Base-by-base conservation (phyloP, 2,113 vertebrate species). In the Pygoscelis adeliae region DNA sequence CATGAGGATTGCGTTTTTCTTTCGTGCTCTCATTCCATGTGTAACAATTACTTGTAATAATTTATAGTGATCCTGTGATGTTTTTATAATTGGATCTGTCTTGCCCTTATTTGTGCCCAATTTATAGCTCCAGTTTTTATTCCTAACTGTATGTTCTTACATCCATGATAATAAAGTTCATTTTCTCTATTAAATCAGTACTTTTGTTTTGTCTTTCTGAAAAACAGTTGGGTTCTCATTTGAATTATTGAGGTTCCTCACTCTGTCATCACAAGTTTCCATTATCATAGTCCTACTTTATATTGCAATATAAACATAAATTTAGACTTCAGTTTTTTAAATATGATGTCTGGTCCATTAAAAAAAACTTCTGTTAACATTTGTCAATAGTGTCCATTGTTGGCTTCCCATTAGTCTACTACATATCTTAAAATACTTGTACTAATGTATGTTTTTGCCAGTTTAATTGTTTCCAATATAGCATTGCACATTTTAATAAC, bases 1-100 rank as follows among this genome's bases (percentile, higher is more conserved):
- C 6, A 2, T 18, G 23, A 11, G 47, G 17, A 19, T 38, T 81
- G 18, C 0, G 3, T 30, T 77, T 73, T 90, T 63, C 30, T 70
- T 84, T 38, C 0, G 0, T 53, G 20, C 8, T 71, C 5, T 86
- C 25, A 3, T 65, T 71, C 29, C 7, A 4, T 30, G 34, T 6
- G 2, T 56, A 59, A 32, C 4, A 72, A 46, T 46, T 80, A 9
- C n/a, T 67, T 56, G 5, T 61, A 63, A n/a, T 44, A 70, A 78
- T 67, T 78, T 70, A 5, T 65, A 44, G 15, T 13, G 23, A 56
- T 62, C 6, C 23, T 61, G 15, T 65, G 9, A 20, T 61, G 21
- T 30, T 86, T 87, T 83, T 59, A 4, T 83, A 56, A 47, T 56
- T 87, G 23, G 26, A n/a, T 78, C 17, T 70, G 6, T 38, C 27